These are phyloP conservation scores for Geotrypetes seraphini DNA, from an alignment of 2,797 vertebrate species.

Conservation along the genomic window DNA sequence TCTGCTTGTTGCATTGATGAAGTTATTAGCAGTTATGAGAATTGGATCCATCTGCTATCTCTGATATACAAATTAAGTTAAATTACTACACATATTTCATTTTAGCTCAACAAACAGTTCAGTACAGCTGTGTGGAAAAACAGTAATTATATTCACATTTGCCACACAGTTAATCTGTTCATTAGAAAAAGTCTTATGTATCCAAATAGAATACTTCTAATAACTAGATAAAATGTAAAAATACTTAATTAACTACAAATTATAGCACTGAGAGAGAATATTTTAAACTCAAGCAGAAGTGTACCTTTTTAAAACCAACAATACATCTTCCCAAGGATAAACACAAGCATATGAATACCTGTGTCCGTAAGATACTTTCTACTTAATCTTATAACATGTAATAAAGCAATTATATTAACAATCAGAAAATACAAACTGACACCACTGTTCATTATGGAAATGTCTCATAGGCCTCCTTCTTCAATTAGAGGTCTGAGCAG, in stretches of 20 bases:
- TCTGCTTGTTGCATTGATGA: slow-evolving; percentile 1
- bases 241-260: slow-evolving; percentile 14
- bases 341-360: slow-evolving; percentile 30
- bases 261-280: slow-evolving; percentile 13
- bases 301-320: slow-evolving; percentile 25
- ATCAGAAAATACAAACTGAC: slow-evolving; percentile 44
- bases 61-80: slow-evolving; percentile 10
- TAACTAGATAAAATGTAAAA: slow-evolving; percentile 16
- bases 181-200: slow-evolving; percentile 36
- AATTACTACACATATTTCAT: neutral
- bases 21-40: slow-evolving; percentile 9
- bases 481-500: slow-evolving; percentile 30
- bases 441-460: slow-evolving; percentile 42
- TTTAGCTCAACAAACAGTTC: slow-evolving; percentile 6
- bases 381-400: slow-evolving; percentile 40
- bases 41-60: slow-evolving; percentile 8
- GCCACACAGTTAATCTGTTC: slow-evolving; percentile 42
- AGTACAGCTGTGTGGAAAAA: slow-evolving; percentile 1
- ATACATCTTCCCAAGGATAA: slow-evolving; percentile 30
- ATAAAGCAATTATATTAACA: slow-evolving; percentile 47
- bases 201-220: slow-evolving; percentile 7
- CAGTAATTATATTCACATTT: slow-evolving; percentile 17
- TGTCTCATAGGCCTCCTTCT: slow-evolving; percentile 41
- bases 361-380: slow-evolving; percentile 36
- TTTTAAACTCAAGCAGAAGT: slow-evolving; percentile 19